phyloP scores from a whole-genome alignment of 2,888 invertebrate species.

The Ophion slaviceki region DNA sequence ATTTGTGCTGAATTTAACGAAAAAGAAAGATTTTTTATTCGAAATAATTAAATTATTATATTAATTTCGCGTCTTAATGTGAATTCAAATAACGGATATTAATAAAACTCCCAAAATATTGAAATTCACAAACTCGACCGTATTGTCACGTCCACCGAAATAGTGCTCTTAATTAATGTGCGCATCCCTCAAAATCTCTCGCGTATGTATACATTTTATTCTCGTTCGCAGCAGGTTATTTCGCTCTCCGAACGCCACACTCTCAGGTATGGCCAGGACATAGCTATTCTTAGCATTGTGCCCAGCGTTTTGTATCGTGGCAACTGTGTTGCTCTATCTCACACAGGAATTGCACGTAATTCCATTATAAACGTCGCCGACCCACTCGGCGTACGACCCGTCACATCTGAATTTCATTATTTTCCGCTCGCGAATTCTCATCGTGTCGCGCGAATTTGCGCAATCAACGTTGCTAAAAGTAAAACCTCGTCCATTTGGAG shows the following conservation, averaged over 20 bases:
- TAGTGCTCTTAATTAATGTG: constrained; percentile 34
- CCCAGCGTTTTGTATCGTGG: background rate
- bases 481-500: background rate
- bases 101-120: no score
- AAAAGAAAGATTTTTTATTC: no score
- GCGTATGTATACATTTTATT: background rate
- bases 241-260: background rate
- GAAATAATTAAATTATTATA: background rate
- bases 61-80: background rate
- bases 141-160: constrained; percentile 4
- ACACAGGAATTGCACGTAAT: background rate
- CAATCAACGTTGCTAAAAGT: background rate
- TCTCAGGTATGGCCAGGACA: constrained; percentile 22
- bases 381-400: constrained; percentile 14
- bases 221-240: constrained; percentile 1
- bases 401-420: constrained; percentile 15
- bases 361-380: constrained; percentile 37
- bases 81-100: background rate
- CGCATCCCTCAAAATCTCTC: background rate
- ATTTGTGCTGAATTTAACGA: no score
- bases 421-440: background rate
- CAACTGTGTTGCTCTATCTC: background rate
- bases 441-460: background rate
- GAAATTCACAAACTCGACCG: background rate
- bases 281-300: background rate